These are phyloP conservation scores for Desoria tigrina DNA, from an alignment of 2,888 invertebrate genomes.

Conservation along the genomic window DNA sequence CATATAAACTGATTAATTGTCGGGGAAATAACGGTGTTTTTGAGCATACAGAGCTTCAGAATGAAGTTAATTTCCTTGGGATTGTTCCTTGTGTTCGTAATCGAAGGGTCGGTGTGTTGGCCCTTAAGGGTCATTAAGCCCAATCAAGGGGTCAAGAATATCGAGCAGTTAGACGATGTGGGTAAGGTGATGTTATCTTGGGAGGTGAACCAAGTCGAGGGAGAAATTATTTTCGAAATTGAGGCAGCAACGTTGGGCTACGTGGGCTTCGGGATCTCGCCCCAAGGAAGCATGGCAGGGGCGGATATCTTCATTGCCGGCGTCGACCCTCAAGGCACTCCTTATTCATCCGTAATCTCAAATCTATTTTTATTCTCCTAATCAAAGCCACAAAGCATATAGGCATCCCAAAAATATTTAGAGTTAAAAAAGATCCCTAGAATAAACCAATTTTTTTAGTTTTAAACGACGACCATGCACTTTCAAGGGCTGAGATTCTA, in stretches of 20 bases:
- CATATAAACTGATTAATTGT: too few relatives aligned
- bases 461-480: neutral
- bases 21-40: too few relatives aligned
- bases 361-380: neutral
- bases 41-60: too few relatives aligned
- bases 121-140: too few relatives aligned
- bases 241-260: neutral
- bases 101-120: too few relatives aligned
- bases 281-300: constrained; percentile 6
- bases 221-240: neutral
- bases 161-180: neutral
- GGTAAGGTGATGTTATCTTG: neutral
- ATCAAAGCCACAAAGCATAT: too few relatives aligned
- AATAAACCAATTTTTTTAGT: neutral
- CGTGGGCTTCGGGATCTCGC: constrained; percentile 6
- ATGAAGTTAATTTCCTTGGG: too few relatives aligned
- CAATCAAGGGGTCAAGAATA: too few relatives aligned
- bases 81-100: too few relatives aligned
- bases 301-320: constrained; percentile 10
- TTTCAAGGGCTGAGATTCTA: neutral
- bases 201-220: neutral
- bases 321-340: neutral
- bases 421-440: too few relatives aligned
- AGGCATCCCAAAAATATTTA: too few relatives aligned
- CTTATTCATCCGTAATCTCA: constrained; percentile 3